These are phyloP conservation scores for Malacoraja senta DNA, from an alignment of 2,797 vertebrate genomes.

Conservation along the genomic window DNA sequence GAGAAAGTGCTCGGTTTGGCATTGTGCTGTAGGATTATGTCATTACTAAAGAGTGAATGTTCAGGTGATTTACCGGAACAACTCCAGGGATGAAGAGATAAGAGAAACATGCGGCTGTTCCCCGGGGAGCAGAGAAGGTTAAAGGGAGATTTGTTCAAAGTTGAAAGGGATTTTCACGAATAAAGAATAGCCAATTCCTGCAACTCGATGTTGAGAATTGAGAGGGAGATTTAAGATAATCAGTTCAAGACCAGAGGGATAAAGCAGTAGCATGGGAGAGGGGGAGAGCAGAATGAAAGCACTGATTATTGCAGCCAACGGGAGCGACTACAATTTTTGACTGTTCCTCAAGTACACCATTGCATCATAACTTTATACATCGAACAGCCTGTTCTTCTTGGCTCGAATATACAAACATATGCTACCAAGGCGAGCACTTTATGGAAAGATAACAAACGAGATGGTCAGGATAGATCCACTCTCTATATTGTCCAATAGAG, in stretches of 20 bases:
- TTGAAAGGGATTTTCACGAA: too few relatives aligned
- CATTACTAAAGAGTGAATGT: background rate
- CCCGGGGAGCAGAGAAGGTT: background rate
- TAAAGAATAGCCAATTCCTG: background rate
- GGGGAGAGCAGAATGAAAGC: background rate
- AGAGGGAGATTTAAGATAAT: background rate
- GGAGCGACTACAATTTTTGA: background rate
- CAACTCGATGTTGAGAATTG: background rate
- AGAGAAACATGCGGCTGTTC: too few relatives aligned
- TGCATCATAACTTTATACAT: background rate
- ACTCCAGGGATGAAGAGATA: background rate
- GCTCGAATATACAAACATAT: background rate
- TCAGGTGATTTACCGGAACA: background rate
- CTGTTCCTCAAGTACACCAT: background rate
- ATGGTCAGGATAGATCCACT: too few relatives aligned
- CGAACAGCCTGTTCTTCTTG: background rate
- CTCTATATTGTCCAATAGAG: too few relatives aligned
- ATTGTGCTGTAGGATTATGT: background rate
- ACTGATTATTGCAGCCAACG: background rate
- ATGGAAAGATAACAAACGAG: background rate
- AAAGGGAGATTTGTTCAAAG: background rate
- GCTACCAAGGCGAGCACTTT: background rate
- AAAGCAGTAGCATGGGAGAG: too few relatives aligned
- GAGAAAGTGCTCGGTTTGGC: background rate
- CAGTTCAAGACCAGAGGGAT: background rate